phyloP scores from a whole-genome alignment of 2,888 invertebrate species.

The Heliconius erato region DNA sequence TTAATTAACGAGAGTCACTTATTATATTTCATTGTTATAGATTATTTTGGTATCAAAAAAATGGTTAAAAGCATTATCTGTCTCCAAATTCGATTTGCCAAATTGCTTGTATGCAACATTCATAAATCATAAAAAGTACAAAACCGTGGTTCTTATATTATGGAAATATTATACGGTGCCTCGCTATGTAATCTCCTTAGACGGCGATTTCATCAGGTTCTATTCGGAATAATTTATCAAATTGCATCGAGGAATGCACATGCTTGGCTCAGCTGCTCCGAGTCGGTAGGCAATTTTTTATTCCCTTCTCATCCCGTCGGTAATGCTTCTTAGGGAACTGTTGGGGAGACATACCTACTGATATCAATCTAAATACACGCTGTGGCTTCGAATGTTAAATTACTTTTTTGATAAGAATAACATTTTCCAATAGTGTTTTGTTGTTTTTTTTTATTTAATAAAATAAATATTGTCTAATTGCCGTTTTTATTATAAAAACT shows the following conservation, averaged over 20 bases:
- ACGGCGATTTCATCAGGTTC: slow-evolving; percentile 74
- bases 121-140: background rate
- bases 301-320: slow-evolving; percentile 67
- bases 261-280: slow-evolving; percentile 75
- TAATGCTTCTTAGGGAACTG: slow-evolving; percentile 73
- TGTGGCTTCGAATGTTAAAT: slow-evolving; percentile 57
- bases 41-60: background rate
- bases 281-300: slow-evolving; percentile 77
- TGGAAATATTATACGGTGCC: slow-evolving; percentile 25
- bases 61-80: background rate
- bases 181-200: slow-evolving; percentile 48
- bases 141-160: background rate
- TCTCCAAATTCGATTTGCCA: background rate
- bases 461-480: background rate
- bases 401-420: slow-evolving; percentile 43
- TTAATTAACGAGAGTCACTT: background rate
- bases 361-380: slow-evolving; percentile 63
- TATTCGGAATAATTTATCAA: slow-evolving; percentile 82
- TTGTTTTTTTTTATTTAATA: background rate
- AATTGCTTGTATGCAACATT: background rate
- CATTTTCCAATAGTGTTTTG: background rate
- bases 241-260: slow-evolving; percentile 76
- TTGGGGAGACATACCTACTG: slow-evolving; percentile 58
- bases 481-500: background rate
- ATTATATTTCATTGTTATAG: too few species aligned